These are phyloP conservation scores for Eidolon dupreanum DNA, from an alignment of 2,797 vertebrate species.

Conservation along the genomic window DNA sequence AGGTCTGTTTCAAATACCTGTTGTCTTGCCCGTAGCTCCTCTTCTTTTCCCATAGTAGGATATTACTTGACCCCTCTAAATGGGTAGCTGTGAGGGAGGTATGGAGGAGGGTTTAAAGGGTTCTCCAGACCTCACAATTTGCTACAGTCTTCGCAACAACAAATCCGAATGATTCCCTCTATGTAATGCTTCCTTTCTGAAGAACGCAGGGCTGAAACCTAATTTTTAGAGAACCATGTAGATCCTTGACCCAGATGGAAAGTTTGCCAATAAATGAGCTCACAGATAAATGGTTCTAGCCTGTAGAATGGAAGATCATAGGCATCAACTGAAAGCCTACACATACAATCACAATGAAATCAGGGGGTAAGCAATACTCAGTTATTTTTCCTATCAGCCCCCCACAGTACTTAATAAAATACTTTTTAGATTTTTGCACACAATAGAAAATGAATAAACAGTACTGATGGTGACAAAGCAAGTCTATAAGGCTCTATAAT, in stretches of 20 bases:
- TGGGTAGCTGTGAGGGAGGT: neutral
- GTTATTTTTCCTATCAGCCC: constrained; percentile 15
- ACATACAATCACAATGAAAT: neutral
- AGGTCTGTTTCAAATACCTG: neutral
- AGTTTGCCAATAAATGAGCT: neutral
- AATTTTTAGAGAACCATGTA: neutral
- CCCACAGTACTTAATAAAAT: neutral
- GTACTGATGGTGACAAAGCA: neutral
- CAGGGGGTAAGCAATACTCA: neutral
- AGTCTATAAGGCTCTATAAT: neutral
- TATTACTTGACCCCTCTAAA: neutral
- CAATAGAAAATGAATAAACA: constrained; percentile 44
- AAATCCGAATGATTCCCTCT: neutral
- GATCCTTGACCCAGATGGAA: neutral
- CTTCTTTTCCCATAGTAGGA: neutral
- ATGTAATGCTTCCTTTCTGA: neutral
- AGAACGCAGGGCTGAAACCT: neutral
- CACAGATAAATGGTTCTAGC: neutral
- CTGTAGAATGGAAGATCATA: neutral
- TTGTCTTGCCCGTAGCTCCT: neutral
- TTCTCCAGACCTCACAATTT: neutral
- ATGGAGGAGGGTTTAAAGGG: neutral
- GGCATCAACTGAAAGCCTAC: neutral
- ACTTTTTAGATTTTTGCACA: neutral
- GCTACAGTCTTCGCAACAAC: neutral